Evolutionary conservation across 1,140 invertebrate species (phyloP).

Genomic region (Caenorhabditis tropicalis): DNA sequence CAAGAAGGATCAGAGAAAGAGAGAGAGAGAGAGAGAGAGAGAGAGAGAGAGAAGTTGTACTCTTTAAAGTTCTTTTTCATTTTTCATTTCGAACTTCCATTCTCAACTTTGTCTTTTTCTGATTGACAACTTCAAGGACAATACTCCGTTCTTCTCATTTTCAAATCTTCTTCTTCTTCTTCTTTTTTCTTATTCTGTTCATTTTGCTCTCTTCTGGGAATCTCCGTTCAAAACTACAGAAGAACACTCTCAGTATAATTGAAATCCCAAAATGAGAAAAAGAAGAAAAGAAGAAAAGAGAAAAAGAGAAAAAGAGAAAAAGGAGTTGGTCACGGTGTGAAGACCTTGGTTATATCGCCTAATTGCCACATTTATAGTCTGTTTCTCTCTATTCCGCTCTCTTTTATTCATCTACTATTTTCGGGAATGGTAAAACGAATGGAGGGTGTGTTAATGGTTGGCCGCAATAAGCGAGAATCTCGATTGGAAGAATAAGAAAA

Average conservation of each 20-base stretch:
- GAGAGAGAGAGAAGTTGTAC: neutral
- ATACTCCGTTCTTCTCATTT: too few relatives aligned
- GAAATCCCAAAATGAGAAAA: too few relatives aligned
- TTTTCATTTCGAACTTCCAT: too few relatives aligned
- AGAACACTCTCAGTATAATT: too few relatives aligned
- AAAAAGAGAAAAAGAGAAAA: neutral
- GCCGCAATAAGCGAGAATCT: slow-evolving; percentile 28
- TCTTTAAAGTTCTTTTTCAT: too few relatives aligned
- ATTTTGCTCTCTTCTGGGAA: too few relatives aligned
- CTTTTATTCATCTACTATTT: neutral
- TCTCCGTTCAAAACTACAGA: too few relatives aligned
- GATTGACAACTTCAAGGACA: too few relatives aligned
- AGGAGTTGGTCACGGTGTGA: slow-evolving; percentile 22
- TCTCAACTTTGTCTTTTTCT: too few relatives aligned
- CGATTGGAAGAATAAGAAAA: neutral
- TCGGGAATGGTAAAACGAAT: neutral
- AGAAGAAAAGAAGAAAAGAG: neutral
- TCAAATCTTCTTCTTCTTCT: too few relatives aligned
- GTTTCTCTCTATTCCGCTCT: neutral
- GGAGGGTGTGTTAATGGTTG: slow-evolving; percentile 15
- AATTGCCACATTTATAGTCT: slow-evolving; percentile 36
- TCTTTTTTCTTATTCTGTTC: too few relatives aligned
- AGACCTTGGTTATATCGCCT: slow-evolving; percentile 35
- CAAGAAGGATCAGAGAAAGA: neutral
- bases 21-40: neutral